Evolutionary conservation across 2,888 invertebrate species (phyloP).

Genomic region (Stramonita haemastoma): DNA sequence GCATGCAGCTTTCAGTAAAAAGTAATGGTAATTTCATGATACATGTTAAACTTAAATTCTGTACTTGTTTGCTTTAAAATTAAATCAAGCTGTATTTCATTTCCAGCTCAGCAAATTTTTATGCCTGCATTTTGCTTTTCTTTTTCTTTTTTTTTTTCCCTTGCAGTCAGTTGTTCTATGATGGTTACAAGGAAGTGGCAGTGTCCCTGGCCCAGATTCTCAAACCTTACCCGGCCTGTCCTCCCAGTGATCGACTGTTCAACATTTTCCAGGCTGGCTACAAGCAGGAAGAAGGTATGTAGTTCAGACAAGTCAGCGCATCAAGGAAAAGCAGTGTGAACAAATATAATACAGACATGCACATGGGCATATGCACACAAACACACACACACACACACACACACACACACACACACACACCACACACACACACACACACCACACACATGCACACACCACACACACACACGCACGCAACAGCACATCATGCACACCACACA

Average conservation of each 20-base stretch:
- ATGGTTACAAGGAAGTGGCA: conserved; percentile 96
- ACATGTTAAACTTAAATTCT: too few species aligned
- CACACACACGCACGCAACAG: too few species aligned
- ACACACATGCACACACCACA: too few species aligned
- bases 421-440: too few species aligned
- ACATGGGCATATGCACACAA: background rate
- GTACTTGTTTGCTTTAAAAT: too few species aligned
- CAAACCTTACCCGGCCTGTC: conserved; percentile 94
- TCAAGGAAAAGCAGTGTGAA: background rate
- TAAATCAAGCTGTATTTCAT: too few species aligned
- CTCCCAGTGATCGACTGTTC: conserved; percentile 94
- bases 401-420: background rate
- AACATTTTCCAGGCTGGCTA: conserved; percentile 91
- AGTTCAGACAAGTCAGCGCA: background rate
- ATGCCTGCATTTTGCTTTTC: too few species aligned
- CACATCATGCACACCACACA: too few species aligned
- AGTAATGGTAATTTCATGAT: too few species aligned
- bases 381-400: background rate
- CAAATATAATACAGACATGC: background rate
- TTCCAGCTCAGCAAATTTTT: too few species aligned
- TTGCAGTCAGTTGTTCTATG: conserved; percentile 95
- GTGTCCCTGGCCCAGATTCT: conserved; percentile 89
- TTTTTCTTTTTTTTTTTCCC: too few species aligned
- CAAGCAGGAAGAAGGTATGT: conserved; percentile 85
- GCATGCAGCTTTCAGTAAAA: too few species aligned